Percentiles rank a stretch among this genome's conserved stretches.
Conservation (phyloP, 2,797 vertebrate genomes). For the Hoplostethus mediterraneus region DNA sequence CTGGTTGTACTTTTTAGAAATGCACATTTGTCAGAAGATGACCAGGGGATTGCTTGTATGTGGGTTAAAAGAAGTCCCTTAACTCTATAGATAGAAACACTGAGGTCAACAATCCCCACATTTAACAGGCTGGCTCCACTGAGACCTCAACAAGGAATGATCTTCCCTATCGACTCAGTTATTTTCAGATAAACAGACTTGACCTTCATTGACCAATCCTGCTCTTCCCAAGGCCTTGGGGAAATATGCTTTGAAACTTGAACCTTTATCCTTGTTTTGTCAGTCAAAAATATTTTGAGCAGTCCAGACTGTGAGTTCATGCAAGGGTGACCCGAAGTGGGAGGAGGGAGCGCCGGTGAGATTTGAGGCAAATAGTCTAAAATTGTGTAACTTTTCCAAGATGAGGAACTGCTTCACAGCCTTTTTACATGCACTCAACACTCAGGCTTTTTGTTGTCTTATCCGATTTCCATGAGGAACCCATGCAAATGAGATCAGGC, state of each 20-base stretch:
- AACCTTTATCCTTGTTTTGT: conserved; percentile 52
- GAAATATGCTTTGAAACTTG: conserved; percentile 49
- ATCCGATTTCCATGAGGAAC: conserved; percentile 49
- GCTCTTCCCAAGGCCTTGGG: conserved; percentile 30
- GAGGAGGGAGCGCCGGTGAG: conserved; percentile 17
- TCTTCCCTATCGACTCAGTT: not conserved
- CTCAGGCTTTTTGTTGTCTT: conserved; percentile 8
- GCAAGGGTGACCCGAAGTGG: conserved; percentile 23
- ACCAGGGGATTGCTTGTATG: not conserved
- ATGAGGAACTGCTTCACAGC: conserved; percentile 22
- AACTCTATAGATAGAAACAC: too few relatives aligned
- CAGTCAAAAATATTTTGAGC: conserved; percentile 44
- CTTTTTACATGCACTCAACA: conserved; percentile 26
- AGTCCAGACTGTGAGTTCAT: conserved; percentile 34
- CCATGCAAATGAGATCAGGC: conserved; percentile 23
- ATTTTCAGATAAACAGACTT: not conserved
- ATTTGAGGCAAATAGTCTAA: conserved; percentile 44
- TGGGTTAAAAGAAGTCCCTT: not conserved
- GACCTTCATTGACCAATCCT: conserved; percentile 21
- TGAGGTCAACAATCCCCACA: too few relatives aligned
- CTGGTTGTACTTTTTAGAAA: not conserved
- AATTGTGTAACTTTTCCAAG: conserved; percentile 42
- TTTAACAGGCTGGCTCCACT: too few relatives aligned
- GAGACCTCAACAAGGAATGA: not conserved
- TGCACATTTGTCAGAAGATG: not conserved